Evolutionary conservation across 2,888 invertebrate genomes (phyloP), one percentile per base, ranked within the genome.

Genomic region (Abrostola triplasia): DNA sequence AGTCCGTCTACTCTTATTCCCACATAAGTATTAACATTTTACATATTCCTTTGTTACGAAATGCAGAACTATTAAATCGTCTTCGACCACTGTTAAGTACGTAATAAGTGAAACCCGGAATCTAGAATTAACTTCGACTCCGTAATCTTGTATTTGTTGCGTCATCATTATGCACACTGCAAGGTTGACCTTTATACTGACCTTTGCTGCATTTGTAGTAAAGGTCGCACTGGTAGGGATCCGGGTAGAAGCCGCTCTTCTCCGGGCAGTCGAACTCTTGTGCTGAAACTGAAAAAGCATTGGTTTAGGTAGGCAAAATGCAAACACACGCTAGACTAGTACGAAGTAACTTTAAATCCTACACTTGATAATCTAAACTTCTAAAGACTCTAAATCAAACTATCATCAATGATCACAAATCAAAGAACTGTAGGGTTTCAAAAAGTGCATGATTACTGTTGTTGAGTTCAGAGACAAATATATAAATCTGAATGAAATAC

Each of bases 201-300:
- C 95, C 96, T 89, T 96, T 96, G 62, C 92, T 92, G 92, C 97
- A 97, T 81, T 96, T 95, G 90, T 97, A 97, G 88, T 97, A 97
- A 70, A 97, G 95, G 91, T 98, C 97, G 86, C 97, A 97, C 88
- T 97, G 97, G 83, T 96, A 95, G 0, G 95, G 95, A 87, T 97
- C 97, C 5, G 97, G 95, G 90, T 96, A 97, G 90, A 95, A 97
- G n/a, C 97, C 97, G 72, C 95, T 96, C 73, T 96, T 95, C 68
- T 96, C 95, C 5, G 97, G 97, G 79, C 97, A 97, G 79, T 96
- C 93, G 89, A 96, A 97, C 37, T 95, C 95, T 88, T 94, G 94
- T 35, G 88, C 92, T 88, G 92, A 88, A 90, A 91, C 91, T 92
- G 84, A 84, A 88, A 84, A 47, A 67, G 70, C 62, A 53, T 8